Base-by-base conservation (phyloP, 2,113 vertebrate species). In the Syngnathus typhle region DNA sequence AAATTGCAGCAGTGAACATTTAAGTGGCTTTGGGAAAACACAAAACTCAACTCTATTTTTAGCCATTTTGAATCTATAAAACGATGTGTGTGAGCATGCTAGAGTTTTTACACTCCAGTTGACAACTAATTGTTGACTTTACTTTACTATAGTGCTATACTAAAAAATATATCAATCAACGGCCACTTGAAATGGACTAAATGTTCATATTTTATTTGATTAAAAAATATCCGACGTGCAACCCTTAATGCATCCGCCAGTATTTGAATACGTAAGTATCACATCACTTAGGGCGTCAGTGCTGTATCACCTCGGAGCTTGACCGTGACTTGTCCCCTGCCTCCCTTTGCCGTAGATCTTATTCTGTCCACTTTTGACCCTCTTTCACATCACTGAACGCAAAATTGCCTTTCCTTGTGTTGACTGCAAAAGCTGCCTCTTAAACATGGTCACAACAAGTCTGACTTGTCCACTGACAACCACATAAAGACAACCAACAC, bases 351-450 rank as follows among this genome's bases (percentile, higher is more conserved):
- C 59, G 59, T 37, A 19, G 19, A 12, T 78, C 77, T 77, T 71
- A 63, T 66, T 59, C 44, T 46, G 49, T 75, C 69, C 65, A 74
- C 64, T 67, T 75, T 68, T 70, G 70, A 13, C 68, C 59, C 72
- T 67, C 74, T 70, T 56, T 65, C 66, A 68, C 74, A 82, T 86
- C 79, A 87, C 69, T 81, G 76, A 82, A 18, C 3, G 15, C 18
- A 32, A 58, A 32, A 23, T 58, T 76, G 65, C 65, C 80, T 80
- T 67, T 52, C 70, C 64, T 67, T 37, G 59, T 60, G 67, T 71
- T 63, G 83, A 71, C 62, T 76, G 66, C 23, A 62, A 75, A 84
- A 38, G 65, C 7, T 67, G 56, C 63, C 51, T 75, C 68, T 71
- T 75, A 41, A 82, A 78, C 64, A 0, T 73, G 60, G 67, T 71